Conservation (phyloP, 2,797 vertebrate species). For the Adrianichthys oophorus region DNA sequence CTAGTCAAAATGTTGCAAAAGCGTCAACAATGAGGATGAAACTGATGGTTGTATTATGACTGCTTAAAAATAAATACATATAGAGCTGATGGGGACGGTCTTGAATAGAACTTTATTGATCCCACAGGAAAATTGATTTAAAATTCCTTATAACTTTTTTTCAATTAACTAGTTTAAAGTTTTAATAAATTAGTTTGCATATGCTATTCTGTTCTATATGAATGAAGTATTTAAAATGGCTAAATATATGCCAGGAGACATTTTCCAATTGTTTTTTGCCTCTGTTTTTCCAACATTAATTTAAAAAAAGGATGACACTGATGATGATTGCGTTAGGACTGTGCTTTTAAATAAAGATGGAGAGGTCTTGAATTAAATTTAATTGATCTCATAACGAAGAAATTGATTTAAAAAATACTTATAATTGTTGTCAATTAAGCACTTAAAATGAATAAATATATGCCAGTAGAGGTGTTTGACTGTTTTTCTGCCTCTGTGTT, state of each 20-base stretch:
- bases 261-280: background rate
- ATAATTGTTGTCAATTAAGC: background rate
- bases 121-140: no score
- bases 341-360: constrained; percentile 10
- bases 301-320: constrained; percentile 19
- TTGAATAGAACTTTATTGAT: background rate
- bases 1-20: constrained; percentile 25
- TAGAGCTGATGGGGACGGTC: constrained; percentile 1
- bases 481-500: background rate
- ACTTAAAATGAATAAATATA: background rate
- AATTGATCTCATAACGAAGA: no score
- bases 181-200: no score
- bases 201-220: no score
- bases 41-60: constrained; percentile 32
- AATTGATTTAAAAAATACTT: no score
- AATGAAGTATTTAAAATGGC: no score
- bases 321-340: constrained; percentile 34
- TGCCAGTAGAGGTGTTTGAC: background rate
- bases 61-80: constrained; percentile 1
- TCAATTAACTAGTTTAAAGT: no score
- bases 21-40: constrained; percentile 23
- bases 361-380: background rate
- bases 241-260: no score
- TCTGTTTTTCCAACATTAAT: constrained; percentile 9
- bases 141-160: no score